A percentile compares a stretch with the other conserved stretches of the same genome.
phyloP scores from a whole-genome alignment of 1,140 invertebrate genomes.

The Ectropis grisescens region DNA sequence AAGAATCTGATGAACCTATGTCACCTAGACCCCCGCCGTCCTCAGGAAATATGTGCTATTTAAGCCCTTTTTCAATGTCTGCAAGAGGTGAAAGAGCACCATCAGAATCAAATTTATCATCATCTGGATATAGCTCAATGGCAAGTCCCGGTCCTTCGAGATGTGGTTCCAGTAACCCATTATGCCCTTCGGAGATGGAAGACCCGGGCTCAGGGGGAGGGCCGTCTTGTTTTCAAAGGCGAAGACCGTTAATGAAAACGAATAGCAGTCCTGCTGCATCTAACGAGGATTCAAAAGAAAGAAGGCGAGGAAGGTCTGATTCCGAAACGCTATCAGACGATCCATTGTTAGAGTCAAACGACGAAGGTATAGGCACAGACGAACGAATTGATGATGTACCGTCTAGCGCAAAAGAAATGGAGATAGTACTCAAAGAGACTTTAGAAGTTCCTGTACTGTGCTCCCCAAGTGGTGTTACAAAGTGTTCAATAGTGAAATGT shows the following conservation, averaged over 20 bases:
- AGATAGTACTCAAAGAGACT: conserved; percentile 62
- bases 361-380: conserved; percentile 80
- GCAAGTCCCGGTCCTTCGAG: conserved; percentile 82
- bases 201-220: conserved; percentile 72
- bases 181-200: conserved; percentile 79
- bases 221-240: conserved; percentile 63
- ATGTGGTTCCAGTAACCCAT: conserved; percentile 82
- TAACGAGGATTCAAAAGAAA: conserved; percentile 57
- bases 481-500: conserved; percentile 61
- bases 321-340: conserved; percentile 79
- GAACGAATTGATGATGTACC: conserved; percentile 77
- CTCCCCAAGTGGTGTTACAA: conserved; percentile 54
- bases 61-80: conserved; percentile 82
- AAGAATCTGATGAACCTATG: conserved; percentile 80
- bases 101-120: conserved; percentile 84
- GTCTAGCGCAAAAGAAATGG: conserved; percentile 76
- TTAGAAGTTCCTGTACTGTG: conserved; percentile 50
- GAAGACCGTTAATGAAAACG: conserved; percentile 68
- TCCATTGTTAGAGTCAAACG: conserved; percentile 76
- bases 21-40: conserved; percentile 70
- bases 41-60: conserved; percentile 75
- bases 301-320: conserved; percentile 72
- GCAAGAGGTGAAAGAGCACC: conserved; percentile 77
- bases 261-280: conserved; percentile 58
- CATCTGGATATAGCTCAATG: conserved; percentile 87